phyloP scores from a whole-genome alignment of 2,888 invertebrate genomes.

The Colletes collaris region DNA sequence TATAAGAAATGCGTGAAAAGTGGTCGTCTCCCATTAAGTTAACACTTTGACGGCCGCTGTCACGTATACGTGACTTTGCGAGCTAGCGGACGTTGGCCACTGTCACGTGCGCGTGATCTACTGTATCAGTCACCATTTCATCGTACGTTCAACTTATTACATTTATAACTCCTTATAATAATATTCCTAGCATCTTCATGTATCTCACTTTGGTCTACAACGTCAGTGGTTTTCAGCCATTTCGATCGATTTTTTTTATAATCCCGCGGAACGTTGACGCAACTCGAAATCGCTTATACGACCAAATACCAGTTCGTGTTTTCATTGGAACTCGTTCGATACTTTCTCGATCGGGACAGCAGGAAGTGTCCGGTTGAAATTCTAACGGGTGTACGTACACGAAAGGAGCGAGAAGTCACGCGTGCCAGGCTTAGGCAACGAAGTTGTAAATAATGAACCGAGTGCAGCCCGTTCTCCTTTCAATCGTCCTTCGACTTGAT shows the following conservation, averaged over 20 bases:
- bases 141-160: no score
- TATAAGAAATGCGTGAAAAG: no score
- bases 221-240: no score
- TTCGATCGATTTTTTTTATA: background rate
- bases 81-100: no score
- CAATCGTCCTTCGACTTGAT: constrained; percentile 75
- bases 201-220: no score
- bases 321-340: constrained; percentile 39
- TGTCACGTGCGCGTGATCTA: no score
- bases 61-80: no score
- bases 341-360: constrained; percentile 64
- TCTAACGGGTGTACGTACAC: constrained; percentile 57
- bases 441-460: constrained; percentile 65
- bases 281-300: constrained; percentile 51
- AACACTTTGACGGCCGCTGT: no score
- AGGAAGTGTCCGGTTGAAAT: constrained; percentile 55
- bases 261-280: constrained; percentile 24
- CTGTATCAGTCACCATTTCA: no score
- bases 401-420: constrained; percentile 58
- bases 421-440: constrained; percentile 63
- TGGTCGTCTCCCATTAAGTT: no score
- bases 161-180: no score
- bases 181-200: no score
- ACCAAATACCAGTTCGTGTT: constrained; percentile 40
- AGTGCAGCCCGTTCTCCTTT: constrained; percentile 75